Conservation (phyloP, 2,888 invertebrate species). For the Acrobasis suavella region DNA sequence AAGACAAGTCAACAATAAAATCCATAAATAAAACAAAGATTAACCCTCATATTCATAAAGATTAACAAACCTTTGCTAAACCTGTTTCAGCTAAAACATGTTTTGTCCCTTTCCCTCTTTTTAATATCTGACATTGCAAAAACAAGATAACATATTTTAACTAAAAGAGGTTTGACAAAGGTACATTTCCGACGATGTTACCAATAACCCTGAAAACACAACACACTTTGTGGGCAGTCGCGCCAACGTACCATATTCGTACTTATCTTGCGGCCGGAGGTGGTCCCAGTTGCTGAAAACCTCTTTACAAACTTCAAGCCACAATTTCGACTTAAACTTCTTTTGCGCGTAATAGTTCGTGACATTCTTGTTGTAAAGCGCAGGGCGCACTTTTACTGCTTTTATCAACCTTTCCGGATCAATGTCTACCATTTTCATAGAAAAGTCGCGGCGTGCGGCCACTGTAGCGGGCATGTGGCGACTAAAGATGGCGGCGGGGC, state of each 20-base stretch:
- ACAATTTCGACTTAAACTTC: slow-evolving; percentile 48
- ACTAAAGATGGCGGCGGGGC: slow-evolving; percentile 55
- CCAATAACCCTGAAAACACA: not conserved
- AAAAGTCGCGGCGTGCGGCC: slow-evolving; percentile 42
- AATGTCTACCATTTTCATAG: slow-evolving; percentile 38
- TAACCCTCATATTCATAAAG: not conserved
- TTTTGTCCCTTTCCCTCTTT: too few species aligned
- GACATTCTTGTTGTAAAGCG: slow-evolving; percentile 51
- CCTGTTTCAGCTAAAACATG: too few species aligned
- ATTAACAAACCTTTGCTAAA: too few species aligned
- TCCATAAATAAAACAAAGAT: too few species aligned
- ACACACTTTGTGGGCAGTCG: slow-evolving; percentile 6
- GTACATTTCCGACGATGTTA: too few species aligned
- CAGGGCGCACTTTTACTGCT: slow-evolving; percentile 49
- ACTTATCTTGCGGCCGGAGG: slow-evolving; percentile 46
- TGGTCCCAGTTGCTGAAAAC: slow-evolving; percentile 49
- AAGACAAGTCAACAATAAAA: too few species aligned
- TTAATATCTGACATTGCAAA: too few species aligned
- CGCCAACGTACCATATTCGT: slow-evolving; percentile 47
- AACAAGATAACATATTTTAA: too few species aligned
- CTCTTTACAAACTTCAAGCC: slow-evolving; percentile 53
- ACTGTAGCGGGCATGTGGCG: slow-evolving; percentile 39
- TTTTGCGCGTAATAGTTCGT: slow-evolving; percentile 47
- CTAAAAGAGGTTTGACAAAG: too few species aligned
- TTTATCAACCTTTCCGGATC: slow-evolving; percentile 49